Evolutionary conservation across 2,113 vertebrate genomes (phyloP).

Genomic region (Sylvietta virens): DNA sequence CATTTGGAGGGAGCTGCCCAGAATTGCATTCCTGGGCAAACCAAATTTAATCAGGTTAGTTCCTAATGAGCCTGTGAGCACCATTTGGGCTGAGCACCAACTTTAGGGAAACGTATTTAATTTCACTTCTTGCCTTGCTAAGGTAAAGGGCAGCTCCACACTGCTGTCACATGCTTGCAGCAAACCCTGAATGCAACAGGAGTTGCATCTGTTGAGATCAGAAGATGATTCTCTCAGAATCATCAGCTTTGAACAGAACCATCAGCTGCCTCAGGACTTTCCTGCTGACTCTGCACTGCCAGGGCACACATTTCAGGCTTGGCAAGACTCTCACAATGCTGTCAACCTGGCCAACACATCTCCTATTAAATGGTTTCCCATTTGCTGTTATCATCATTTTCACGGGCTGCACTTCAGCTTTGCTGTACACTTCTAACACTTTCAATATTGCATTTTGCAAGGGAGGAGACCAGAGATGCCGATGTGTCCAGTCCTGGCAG

Average conservation of each 20-base stretch:
- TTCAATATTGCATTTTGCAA: neutral
- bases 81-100: neutral
- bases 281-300: neutral
- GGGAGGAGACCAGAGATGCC: neutral
- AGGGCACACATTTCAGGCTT: neutral
- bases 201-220: neutral
- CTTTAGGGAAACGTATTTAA: neutral
- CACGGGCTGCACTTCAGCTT: neutral
- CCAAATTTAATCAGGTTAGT: neutral
- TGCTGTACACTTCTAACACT: neutral
- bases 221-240: too few relatives aligned
- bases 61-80: neutral
- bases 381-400: slow-evolving; percentile 52
- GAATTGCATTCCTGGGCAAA: neutral
- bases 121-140: neutral
- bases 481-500: neutral
- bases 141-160: neutral
- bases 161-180: neutral
- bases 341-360: neutral
- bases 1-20: neutral
- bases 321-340: neutral
- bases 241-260: neutral
- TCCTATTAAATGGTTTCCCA: neutral
- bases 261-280: neutral
- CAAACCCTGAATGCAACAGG: neutral